Conservation (phyloP, 2,113 vertebrate genomes). For the sheep (Ovis aries) region ARS-UI_Ramb_v3.0 NC_056080.1:11655501-11656000, state of each 20-base stretch:
- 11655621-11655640: neutral
- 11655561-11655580: neutral
- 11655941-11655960: neutral
- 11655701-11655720: neutral
- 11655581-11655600: fast-evolving
- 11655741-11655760: neutral
- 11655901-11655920: neutral
- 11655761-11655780: neutral
- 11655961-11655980: neutral
- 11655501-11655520: neutral
- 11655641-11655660: neutral
- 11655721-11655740: neutral
- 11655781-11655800: neutral
- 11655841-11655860: neutral
- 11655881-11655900: neutral
- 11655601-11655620: neutral
- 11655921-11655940: neutral
- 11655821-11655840: neutral
- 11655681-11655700: neutral
- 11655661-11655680: neutral
- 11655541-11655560: neutral
- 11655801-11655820: neutral
- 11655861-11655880: neutral
- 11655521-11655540: neutral
- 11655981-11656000: neutral